These are phyloP conservation scores for Dromaius novaehollandiae DNA, from an alignment of 2,113 vertebrate genomes.

Conservation along the genomic window DNA sequence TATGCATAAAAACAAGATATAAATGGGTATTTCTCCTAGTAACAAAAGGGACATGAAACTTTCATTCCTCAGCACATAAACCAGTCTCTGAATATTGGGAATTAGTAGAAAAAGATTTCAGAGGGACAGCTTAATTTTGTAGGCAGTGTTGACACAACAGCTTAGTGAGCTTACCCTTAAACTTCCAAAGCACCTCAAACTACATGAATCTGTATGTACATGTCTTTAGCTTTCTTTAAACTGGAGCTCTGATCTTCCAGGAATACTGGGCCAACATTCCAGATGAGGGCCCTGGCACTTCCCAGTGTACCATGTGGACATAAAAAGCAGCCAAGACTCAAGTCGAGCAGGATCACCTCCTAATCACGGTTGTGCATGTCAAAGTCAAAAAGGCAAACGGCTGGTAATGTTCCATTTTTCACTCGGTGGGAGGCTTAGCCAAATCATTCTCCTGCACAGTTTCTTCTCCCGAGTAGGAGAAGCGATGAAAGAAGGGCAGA, in stretches of 20 bases:
- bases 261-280: slow-evolving; percentile 51
- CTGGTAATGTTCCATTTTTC: neutral
- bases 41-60: neutral
- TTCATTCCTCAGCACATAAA: neutral
- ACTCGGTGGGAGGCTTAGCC: neutral
- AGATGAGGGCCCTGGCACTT: neutral
- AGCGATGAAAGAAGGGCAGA: neutral
- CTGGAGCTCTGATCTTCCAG: slow-evolving; percentile 49
- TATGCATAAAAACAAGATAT: neutral
- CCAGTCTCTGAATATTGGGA: neutral
- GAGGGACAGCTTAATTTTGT: slow-evolving; percentile 16
- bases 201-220: slow-evolving; percentile 41
- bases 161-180: slow-evolving; percentile 25
- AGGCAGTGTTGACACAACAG: slow-evolving; percentile 52
- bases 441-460: fast-evolving
- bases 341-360: neutral
- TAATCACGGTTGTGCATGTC: neutral
- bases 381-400: neutral
- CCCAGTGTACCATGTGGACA: neutral
- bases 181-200: slow-evolving; percentile 33
- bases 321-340: neutral
- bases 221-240: slow-evolving; percentile 13
- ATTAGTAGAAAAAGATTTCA: neutral
- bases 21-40: neutral
- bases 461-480: neutral